A percentile compares a stretch with the other conserved stretches of the same genome.
These are phyloP conservation scores for Mormyrus proboscirostris DNA, from an alignment of 2,797 vertebrate species.

Conservation along the genomic window DNA sequence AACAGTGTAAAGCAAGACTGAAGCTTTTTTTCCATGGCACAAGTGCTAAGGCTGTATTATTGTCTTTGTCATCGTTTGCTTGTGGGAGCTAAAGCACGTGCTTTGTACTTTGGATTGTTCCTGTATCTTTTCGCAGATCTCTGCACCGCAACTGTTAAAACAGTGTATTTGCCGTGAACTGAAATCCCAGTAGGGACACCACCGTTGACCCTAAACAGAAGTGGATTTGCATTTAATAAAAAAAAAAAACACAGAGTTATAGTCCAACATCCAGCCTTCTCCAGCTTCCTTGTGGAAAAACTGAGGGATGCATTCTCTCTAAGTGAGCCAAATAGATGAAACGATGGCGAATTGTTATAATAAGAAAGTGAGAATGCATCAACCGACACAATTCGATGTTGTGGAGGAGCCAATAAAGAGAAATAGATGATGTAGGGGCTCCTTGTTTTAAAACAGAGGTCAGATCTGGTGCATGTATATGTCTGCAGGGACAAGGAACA, in stretches of 20 bases:
- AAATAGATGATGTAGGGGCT: not conserved
- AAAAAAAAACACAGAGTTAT: not conserved
- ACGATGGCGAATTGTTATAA: not conserved
- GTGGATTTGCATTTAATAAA: not conserved
- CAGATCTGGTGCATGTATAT: not conserved
- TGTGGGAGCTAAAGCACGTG: not conserved
- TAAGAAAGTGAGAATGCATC: not conserved
- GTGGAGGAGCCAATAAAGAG: not conserved
- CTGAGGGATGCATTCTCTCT: not conserved
- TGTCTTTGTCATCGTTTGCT: not conserved
- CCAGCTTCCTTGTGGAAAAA: not conserved
- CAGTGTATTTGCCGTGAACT: not conserved
- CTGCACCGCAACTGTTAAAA: not conserved
- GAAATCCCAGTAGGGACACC: not conserved
- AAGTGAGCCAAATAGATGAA: not conserved
- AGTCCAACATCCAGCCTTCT: not conserved
- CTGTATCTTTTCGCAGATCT: not conserved
- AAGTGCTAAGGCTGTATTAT: not conserved
- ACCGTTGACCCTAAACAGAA: not conserved
- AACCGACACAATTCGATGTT: not conserved
- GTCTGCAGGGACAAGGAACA: constrained; percentile 6
- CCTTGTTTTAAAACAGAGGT: not conserved
- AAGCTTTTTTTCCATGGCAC: not conserved
- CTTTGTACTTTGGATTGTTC: not conserved
- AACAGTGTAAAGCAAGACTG: not conserved